Percentiles rank a stretch among this genome's conserved stretches.
Evolutionary conservation across 2,113 vertebrate species (phyloP).

Genomic region (Pedionomus torquatus): DNA sequence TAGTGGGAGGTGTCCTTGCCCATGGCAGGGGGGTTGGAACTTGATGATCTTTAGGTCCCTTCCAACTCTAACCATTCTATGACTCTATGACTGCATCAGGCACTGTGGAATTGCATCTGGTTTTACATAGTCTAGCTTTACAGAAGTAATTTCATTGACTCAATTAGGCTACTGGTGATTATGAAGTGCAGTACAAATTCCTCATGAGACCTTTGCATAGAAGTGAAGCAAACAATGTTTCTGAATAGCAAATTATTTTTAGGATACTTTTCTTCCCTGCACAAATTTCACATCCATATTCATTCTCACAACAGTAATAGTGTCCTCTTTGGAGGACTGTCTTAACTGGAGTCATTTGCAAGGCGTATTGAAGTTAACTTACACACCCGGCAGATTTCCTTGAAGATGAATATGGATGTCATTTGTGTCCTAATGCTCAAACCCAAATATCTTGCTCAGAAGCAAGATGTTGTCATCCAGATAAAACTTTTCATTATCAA

Average conservation of each 20-base stretch:
- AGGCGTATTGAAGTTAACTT: slow-evolving; percentile 1
- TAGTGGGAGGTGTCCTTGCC: too few species aligned
- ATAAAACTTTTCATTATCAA: slow-evolving; percentile 61
- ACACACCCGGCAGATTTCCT: background rate
- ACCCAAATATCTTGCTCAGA: slow-evolving; percentile 16
- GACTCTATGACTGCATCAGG: background rate
- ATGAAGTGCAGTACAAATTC: slow-evolving; percentile 43
- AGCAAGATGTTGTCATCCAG: slow-evolving; percentile 35
- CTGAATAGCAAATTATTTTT: slow-evolving; percentile 55
- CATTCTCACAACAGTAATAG: background rate
- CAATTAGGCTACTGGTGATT: slow-evolving; percentile 43
- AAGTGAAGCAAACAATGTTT: slow-evolving; percentile 6
- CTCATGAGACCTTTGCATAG: slow-evolving; percentile 37
- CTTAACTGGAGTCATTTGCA: background rate
- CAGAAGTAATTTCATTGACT: slow-evolving; percentile 54
- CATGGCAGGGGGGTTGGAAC: too few species aligned
- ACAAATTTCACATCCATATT: background rate
- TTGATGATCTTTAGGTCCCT: too few species aligned
- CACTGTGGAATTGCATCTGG: slow-evolving; percentile 21
- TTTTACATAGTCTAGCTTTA: slow-evolving; percentile 20
- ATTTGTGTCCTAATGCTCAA: slow-evolving; percentile 29
- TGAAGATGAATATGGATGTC: background rate
- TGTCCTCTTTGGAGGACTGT: slow-evolving; percentile 2
- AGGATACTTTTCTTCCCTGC: background rate
- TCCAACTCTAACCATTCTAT: too few species aligned